Percentiles rank a stretch among this genome's conserved stretches.
phyloP scores from a whole-genome alignment of 2,888 invertebrate genomes.

The Drosophila rellima region DNA sequence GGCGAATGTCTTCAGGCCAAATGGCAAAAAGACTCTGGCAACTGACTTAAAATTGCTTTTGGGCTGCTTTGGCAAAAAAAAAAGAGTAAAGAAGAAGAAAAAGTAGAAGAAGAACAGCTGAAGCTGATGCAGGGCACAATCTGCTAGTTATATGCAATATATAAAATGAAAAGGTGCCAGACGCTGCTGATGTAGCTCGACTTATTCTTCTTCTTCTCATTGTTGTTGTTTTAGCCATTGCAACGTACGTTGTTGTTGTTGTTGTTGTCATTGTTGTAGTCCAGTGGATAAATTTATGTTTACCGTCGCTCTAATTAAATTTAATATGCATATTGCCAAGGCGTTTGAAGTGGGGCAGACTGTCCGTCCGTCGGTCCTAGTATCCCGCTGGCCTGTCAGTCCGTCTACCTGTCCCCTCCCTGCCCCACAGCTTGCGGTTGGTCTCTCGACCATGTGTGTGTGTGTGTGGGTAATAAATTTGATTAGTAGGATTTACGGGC shows the following conservation, averaged over 20 bases:
- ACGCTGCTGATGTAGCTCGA: slow-evolving; percentile 12
- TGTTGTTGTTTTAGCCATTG: slow-evolving; percentile 13
- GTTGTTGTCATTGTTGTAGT: slow-evolving; percentile 32
- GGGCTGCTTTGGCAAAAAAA: slow-evolving; percentile 1
- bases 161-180: slow-evolving; percentile 35
- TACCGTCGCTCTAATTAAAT: slow-evolving; percentile 78
- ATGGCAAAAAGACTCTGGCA: slow-evolving; percentile 12
- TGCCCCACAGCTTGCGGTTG: slow-evolving; percentile 42
- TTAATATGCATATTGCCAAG: slow-evolving; percentile 80
- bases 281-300: slow-evolving; percentile 73
- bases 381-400: slow-evolving; percentile 34
- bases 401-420: not conserved
- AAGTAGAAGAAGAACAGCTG: slow-evolving; percentile 1
- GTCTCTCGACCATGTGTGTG: slow-evolving; percentile 2
- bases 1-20: slow-evolving; percentile 11
- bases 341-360: slow-evolving; percentile 62
- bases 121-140: slow-evolving; percentile 20
- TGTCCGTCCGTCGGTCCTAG: slow-evolving; percentile 34
- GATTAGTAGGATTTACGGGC: slow-evolving; percentile 80
- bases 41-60: slow-evolving; percentile 33
- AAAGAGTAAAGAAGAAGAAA: not conserved
- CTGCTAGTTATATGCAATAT: slow-evolving; percentile 27
- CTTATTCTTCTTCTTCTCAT: slow-evolving; percentile 7
- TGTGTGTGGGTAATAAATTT: slow-evolving; percentile 71
- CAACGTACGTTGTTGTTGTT: slow-evolving; percentile 17